Conservation (phyloP, 2,797 vertebrate species). For the Apodemus agrarius region DNA sequence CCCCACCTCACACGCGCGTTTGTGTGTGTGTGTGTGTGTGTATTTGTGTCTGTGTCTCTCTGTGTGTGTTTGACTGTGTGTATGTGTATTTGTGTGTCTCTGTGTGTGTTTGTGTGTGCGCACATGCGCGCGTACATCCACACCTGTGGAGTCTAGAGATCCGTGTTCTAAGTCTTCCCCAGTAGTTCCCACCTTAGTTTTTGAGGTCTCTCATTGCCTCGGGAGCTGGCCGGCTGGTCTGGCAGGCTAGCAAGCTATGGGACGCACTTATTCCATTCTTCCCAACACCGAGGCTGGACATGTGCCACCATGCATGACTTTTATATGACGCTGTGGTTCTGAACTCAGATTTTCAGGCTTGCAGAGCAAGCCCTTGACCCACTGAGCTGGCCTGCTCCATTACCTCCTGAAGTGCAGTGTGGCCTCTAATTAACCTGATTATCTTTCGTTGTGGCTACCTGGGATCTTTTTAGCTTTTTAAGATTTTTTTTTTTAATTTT, state of each 20-base stretch:
- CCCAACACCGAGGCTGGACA: neutral
- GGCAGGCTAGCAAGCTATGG: neutral
- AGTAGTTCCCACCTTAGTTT: neutral
- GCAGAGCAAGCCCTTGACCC: neutral
- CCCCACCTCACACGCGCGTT: no score
- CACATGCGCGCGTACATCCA: no score
- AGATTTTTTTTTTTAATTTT: no score
- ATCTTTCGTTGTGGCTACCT: constrained; percentile 35
- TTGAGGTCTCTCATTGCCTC: neutral
- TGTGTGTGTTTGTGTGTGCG: no score
- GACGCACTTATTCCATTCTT: neutral
- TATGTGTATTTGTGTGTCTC: neutral
- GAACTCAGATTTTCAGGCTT: neutral
- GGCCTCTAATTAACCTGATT: constrained; percentile 54
- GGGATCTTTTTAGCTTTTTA: neutral
- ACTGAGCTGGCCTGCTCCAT: neutral
- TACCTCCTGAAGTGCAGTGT: neutral
- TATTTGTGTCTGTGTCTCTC: neutral
- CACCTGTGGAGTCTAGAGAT: neutral
- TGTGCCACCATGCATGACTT: neutral
- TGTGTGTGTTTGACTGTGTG: rapidly evolving
- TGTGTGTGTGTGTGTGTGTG: neutral
- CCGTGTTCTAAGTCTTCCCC: neutral
- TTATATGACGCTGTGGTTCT: neutral
- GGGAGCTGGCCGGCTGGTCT: neutral